Percentiles rank a stretch among this genome's conserved stretches.
Conservation (phyloP, 2,888 invertebrate species). For the Invenusta paracnida region DNA sequence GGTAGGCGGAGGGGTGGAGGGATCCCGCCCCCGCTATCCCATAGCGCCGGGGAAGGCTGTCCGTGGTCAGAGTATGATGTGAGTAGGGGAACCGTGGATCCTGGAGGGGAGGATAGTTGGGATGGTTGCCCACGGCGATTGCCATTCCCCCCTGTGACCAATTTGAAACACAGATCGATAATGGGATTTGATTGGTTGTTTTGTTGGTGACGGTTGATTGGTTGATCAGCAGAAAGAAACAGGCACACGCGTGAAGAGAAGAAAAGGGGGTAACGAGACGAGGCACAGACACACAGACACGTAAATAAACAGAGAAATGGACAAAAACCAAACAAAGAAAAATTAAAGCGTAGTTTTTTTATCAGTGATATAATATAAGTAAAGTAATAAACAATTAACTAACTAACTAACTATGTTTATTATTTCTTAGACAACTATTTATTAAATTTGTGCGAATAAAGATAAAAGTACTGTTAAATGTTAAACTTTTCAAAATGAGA, state of each 20-base stretch:
- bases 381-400: no score
- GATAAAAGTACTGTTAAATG: background rate
- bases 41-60: background rate
- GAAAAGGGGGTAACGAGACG: background rate
- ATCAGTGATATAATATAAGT: background rate
- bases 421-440: background rate
- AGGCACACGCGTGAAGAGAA: no score
- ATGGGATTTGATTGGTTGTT: background rate
- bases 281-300: background rate
- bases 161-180: no score
- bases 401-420: background rate
- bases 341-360: background rate
- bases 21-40: background rate
- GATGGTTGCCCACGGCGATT: background rate
- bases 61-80: background rate
- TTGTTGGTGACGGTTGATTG: background rate
- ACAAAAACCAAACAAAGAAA: background rate
- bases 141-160: background rate
- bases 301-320: background rate
- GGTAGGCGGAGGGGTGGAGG: background rate
- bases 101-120: background rate
- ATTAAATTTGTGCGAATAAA: background rate
- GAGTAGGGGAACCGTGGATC: slow-evolving; percentile 10
- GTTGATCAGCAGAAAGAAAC: background rate
- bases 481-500: no score